Evolutionary conservation across 2,797 vertebrate genomes (phyloP).

Genomic region (Pseudomugil gertrudae): DNA sequence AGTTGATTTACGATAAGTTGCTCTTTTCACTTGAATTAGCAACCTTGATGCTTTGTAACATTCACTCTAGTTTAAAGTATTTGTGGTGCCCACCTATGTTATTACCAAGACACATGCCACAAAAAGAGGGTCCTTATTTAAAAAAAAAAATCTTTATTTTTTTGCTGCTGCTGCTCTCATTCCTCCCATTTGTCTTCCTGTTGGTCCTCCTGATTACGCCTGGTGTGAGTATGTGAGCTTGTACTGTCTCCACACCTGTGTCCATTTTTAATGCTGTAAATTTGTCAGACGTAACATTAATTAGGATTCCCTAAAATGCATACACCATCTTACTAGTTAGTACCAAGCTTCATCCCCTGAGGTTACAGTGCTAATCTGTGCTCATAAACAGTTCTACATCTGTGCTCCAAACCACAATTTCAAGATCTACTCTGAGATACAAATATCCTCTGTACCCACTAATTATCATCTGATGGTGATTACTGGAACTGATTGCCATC

Average conservation of each 20-base stretch:
- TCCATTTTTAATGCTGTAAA: constrained; percentile 32
- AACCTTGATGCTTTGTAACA: too few species aligned
- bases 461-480: constrained; percentile 50
- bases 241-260: constrained; percentile 38
- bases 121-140: too few species aligned
- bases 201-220: background rate
- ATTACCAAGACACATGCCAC: too few species aligned
- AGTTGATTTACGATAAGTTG: too few species aligned
- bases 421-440: constrained; percentile 32
- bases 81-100: too few species aligned
- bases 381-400: constrained; percentile 32
- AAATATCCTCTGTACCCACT: constrained; percentile 27
- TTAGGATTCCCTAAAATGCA: constrained; percentile 19
- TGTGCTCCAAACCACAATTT: constrained; percentile 15
- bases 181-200: too few species aligned
- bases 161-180: too few species aligned
- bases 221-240: background rate
- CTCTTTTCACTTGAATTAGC: too few species aligned
- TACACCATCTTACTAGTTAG: constrained; percentile 8
- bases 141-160: too few species aligned
- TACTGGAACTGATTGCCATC: constrained; percentile 23
- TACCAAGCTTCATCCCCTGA: constrained; percentile 18
- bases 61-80: too few species aligned
- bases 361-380: constrained; percentile 34
- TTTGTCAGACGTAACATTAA: constrained; percentile 42